Base-by-base conservation (phyloP, 2,113 vertebrate genomes). In the Pterocles orientalis region DNA sequence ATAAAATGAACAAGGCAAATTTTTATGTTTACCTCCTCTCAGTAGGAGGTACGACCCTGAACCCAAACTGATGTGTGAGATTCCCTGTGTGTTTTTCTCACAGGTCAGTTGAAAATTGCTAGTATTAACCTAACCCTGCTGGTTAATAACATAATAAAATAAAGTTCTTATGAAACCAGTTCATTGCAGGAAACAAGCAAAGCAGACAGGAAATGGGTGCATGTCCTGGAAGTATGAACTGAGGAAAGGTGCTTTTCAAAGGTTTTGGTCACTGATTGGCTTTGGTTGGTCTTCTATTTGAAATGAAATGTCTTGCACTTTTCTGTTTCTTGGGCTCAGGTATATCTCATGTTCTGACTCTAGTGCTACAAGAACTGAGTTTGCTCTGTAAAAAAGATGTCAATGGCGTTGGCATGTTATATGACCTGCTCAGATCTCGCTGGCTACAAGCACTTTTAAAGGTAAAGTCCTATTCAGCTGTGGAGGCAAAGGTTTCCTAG, bases 391-490 rank as follows among this genome's bases (percentile, higher is more conserved):
- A 98, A 62, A 97, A 95, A 51, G 98, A 99, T 53, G 94, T 98
- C 82, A 98, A 98, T 15, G 98, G 98, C 0, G 95, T 98, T 41
- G 97, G 98, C 54, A 92, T 99, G 48, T 97, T 99, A 10, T 98
- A 99, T 15, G 97, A 98, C 90, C 98, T 99, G 62, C 98, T 99
- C 66, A 98, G 98, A 39, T 98, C 99, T 12, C 97, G 96, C 2
- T 99, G 99, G 99, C 98, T 99, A 76, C 99, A 98, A 97, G 98
- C 99, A 7, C 98, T 99, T 91, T 97, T 99, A 7, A 99, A 99
- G 98, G 99, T 99, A 92, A 91, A 56, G 28, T 33, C 20, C 43
- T 7, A 31, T 3, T 53, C 19, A 41, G 13, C 69, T 61, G 6
- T n/a, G 45, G 79, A 68, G 25, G 18, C 43, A 33, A 48, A 86